phyloP scores from a whole-genome alignment of 2,888 invertebrate species.

The Nemoura dubitans region DNA sequence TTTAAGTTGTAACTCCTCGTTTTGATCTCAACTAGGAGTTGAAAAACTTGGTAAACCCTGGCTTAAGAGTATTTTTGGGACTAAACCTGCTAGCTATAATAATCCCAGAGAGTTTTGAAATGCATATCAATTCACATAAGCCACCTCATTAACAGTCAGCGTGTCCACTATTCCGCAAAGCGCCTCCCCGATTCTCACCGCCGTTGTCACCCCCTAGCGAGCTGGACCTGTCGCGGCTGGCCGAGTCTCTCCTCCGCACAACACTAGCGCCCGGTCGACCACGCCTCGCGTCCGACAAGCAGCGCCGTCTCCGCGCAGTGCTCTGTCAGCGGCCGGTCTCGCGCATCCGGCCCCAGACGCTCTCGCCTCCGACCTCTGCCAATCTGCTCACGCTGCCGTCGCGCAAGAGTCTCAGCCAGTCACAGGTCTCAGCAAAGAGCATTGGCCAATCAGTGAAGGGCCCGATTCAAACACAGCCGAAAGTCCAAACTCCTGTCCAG shows the following conservation, averaged over 20 bases:
- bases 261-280: slow-evolving; percentile 43
- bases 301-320: slow-evolving; percentile 49
- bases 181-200: too few species aligned
- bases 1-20: too few species aligned
- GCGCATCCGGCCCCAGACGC: slow-evolving; percentile 44
- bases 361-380: not conserved
- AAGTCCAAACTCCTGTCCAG: not conserved
- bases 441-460: not conserved
- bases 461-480: not conserved
- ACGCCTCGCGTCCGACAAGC: slow-evolving; percentile 48
- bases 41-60: too few species aligned
- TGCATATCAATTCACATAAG: too few species aligned
- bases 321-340: slow-evolving; percentile 47
- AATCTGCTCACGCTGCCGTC: not conserved
- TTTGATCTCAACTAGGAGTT: too few species aligned
- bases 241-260: slow-evolving; percentile 53
- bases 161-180: too few species aligned
- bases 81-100: too few species aligned
- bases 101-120: too few species aligned
- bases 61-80: too few species aligned
- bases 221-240: slow-evolving; percentile 54
- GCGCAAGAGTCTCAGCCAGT: not conserved
- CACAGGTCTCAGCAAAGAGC: not conserved
- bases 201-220: slow-evolving; percentile 51
- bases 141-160: too few species aligned